Percentiles rank a stretch among this genome's conserved stretches.
These are phyloP conservation scores for Ctenosaura bakeri DNA, from an alignment of 2,797 vertebrate species.

Conservation along the genomic window DNA sequence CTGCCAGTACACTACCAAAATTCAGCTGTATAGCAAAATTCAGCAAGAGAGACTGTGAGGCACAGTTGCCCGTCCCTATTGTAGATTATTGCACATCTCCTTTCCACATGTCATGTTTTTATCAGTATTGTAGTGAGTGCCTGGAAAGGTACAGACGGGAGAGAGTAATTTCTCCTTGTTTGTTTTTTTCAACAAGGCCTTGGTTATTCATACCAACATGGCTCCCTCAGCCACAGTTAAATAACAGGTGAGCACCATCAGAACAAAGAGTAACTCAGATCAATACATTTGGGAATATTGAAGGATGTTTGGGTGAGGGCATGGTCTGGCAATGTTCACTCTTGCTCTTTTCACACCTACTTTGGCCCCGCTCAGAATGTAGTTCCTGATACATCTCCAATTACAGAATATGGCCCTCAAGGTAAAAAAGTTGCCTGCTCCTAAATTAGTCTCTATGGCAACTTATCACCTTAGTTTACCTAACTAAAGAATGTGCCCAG, in stretches of 20 bases:
- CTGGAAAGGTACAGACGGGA: not conserved
- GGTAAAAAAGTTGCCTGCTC: not conserved
- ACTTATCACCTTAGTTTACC: conserved; percentile 8
- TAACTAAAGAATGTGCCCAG: not conserved
- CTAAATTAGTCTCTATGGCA: not conserved
- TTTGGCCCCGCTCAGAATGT: not conserved
- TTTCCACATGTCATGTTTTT: not conserved
- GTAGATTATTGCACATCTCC: no score
- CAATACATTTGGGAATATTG: not conserved
- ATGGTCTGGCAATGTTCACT: not conserved
- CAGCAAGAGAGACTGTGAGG: no score
- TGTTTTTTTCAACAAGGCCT: not conserved
- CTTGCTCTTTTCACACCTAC: no score
- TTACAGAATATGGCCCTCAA: not conserved
- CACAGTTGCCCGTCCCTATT: not conserved
- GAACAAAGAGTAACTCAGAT: not conserved
- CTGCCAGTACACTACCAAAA: no score
- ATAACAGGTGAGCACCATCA: not conserved
- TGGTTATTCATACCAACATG: not conserved
- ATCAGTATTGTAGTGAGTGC: not conserved
- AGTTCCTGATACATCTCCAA: not conserved
- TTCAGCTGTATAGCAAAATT: no score
- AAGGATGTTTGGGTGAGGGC: not conserved
- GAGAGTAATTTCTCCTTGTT: not conserved
- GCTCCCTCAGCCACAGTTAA: not conserved